Conservation (phyloP, 2,888 invertebrate species). For the Campaea margaritaria region DNA sequence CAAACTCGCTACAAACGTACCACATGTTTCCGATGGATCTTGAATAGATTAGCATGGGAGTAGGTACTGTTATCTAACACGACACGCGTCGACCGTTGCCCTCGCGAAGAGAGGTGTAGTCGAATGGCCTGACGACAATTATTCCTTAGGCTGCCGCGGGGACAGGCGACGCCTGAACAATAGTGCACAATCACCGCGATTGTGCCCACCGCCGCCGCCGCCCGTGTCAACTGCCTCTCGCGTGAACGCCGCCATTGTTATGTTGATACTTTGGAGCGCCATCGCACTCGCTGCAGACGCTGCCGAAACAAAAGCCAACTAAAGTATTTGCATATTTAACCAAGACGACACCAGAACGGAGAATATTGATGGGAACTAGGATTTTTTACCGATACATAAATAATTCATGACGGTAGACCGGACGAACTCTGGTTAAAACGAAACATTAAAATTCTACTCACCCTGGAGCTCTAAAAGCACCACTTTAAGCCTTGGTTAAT, state of each 20-base stretch:
- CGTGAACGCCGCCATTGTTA: slow-evolving; percentile 75
- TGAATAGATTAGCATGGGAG: slow-evolving; percentile 55
- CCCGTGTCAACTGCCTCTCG: slow-evolving; percentile 77
- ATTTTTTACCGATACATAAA: slow-evolving; percentile 64
- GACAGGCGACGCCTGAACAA: slow-evolving; percentile 68
- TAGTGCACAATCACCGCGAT: slow-evolving; percentile 76
- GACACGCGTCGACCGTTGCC: slow-evolving; percentile 44
- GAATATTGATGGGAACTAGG: slow-evolving; percentile 53
- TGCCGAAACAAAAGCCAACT: slow-evolving; percentile 70
- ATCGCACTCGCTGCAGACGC: slow-evolving; percentile 49
- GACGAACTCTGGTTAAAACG: slow-evolving; percentile 55
- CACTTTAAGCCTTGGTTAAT: slow-evolving; percentile 73
- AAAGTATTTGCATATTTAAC: slow-evolving; percentile 69
- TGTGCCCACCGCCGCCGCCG: slow-evolving; percentile 56
- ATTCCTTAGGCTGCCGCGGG: slow-evolving; percentile 59
- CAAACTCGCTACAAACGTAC: slow-evolving; percentile 23
- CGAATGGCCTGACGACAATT: slow-evolving; percentile 59
- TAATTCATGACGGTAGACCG: slow-evolving; percentile 68
- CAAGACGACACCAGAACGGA: slow-evolving; percentile 49
- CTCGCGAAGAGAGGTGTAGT: slow-evolving; percentile 48
- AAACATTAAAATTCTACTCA: slow-evolving; percentile 72
- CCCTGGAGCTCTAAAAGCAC: slow-evolving; percentile 66
- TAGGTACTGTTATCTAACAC: slow-evolving; percentile 60
- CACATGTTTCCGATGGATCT: slow-evolving; percentile 35
- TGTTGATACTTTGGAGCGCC: slow-evolving; percentile 70